These are phyloP conservation scores for Drosophila kepulauana DNA, from an alignment of 1,140 invertebrate genomes.

Conservation along the genomic window DNA sequence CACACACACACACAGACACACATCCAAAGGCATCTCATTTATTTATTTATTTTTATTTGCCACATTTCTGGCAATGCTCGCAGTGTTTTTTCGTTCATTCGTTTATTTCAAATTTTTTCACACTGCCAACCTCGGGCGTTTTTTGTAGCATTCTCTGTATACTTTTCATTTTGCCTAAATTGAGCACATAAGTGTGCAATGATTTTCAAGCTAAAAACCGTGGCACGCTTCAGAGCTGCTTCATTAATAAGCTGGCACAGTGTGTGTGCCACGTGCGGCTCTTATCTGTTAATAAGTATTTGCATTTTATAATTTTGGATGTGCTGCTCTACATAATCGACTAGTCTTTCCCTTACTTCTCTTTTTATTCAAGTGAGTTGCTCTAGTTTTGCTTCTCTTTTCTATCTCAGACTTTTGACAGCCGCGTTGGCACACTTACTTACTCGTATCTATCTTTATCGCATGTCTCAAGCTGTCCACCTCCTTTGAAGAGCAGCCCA, in stretches of 20 bases:
- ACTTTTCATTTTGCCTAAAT: conserved; percentile 50
- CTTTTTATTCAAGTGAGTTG: not conserved
- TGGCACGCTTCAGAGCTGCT: conserved; percentile 17
- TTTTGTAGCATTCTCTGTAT: conserved; percentile 15
- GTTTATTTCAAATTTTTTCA: conserved; percentile 32
- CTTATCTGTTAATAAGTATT: conserved; percentile 51
- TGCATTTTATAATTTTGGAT: conserved; percentile 24
- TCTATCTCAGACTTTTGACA: conserved; percentile 1
- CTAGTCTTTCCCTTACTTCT: not conserved
- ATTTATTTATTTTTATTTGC: conserved; percentile 66
- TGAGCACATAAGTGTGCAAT: conserved; percentile 41
- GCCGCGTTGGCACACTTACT: conserved; percentile 8
- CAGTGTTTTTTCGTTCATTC: conserved; percentile 13
- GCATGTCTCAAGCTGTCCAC: conserved; percentile 30
- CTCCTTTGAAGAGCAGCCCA: conserved; percentile 30
- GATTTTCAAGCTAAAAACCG: conserved; percentile 39
- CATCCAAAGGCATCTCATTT: conserved; percentile 14
- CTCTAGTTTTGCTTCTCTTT: not conserved
- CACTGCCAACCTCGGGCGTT: not conserved
- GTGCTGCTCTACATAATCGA: not conserved
- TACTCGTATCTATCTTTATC: conserved; percentile 17
- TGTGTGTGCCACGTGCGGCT: conserved; percentile 42
- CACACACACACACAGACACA: not conserved
- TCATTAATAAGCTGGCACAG: conserved; percentile 55
- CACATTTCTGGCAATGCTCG: conserved; percentile 28